These are phyloP conservation scores for Leiothrix lutea DNA, from an alignment of 2,113 vertebrate species.

Conservation along the genomic window DNA sequence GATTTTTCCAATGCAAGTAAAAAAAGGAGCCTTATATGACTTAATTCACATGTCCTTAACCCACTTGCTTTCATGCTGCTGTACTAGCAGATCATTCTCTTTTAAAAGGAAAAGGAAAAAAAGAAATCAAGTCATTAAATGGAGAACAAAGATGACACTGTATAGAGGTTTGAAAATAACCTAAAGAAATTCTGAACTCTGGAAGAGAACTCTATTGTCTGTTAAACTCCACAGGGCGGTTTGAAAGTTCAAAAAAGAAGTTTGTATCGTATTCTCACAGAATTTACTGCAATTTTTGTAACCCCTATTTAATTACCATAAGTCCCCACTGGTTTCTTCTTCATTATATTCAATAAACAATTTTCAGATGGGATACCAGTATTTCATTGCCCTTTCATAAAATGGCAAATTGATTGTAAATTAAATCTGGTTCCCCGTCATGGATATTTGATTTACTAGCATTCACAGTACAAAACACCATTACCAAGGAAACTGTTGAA, in stretches of 20 bases:
- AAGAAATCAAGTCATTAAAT: not conserved
- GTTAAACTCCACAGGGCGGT: not conserved
- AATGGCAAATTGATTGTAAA: not conserved
- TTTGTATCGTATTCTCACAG: not conserved
- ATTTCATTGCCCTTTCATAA: not conserved
- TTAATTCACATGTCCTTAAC: not conserved
- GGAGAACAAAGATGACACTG: not conserved
- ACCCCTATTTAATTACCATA: not conserved
- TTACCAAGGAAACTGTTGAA: not conserved
- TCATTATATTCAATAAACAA: not conserved
- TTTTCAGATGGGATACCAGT: conserved; percentile 1
- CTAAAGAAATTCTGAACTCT: not conserved
- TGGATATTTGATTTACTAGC: not conserved
- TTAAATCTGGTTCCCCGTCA: not conserved
- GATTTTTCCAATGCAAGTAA: not conserved
- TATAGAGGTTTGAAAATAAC: not conserved
- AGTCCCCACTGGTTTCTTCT: not conserved
- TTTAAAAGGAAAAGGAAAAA: not conserved
- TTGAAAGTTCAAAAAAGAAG: not conserved
- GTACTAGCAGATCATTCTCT: not conserved
- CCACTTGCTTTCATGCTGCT: not conserved
- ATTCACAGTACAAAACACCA: not conserved
- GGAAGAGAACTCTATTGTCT: not conserved
- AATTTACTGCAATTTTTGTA: not conserved
- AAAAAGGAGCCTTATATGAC: not conserved